phyloP scores from a whole-genome alignment of 1,140 invertebrate genomes.

The Psix sp. region DNA sequence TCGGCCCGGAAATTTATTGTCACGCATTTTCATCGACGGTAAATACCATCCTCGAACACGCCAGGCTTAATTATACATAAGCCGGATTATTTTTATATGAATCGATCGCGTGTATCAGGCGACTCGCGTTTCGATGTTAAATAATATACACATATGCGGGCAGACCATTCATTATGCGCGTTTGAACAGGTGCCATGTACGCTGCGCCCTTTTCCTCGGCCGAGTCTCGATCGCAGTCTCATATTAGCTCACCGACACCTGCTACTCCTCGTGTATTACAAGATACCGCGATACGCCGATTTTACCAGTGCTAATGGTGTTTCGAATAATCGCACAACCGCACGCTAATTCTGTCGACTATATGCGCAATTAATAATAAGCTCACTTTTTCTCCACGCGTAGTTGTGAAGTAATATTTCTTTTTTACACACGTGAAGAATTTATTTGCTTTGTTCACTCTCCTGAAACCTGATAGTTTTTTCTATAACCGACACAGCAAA shows the following conservation, averaged over 20 bases:
- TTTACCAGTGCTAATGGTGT: constrained; percentile 27
- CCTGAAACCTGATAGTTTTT: no score
- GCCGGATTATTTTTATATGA: constrained; percentile 30
- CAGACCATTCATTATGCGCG: constrained; percentile 57
- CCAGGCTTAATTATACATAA: no score
- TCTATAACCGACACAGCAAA: no score
- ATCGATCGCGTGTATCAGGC: constrained; percentile 33
- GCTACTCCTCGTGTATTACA: constrained; percentile 46
- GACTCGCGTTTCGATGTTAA: constrained; percentile 32
- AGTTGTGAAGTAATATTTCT: no score
- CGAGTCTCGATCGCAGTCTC: constrained; percentile 30
- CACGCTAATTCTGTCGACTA: no score
- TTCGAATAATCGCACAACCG: constrained; percentile 20
- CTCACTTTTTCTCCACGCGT: no score
- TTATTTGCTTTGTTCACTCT: no score
- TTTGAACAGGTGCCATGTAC: constrained; percentile 59
- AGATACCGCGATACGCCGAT: constrained; percentile 36
- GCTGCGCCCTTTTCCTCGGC: constrained; percentile 43
- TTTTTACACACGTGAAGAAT: no score
- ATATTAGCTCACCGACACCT: constrained; percentile 53
- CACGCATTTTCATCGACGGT: no score
- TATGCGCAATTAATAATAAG: no score
- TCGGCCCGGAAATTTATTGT: no score
- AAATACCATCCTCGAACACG: no score
- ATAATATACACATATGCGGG: constrained; percentile 48